Percentiles rank a stretch among this genome's conserved stretches.
Evolutionary conservation across 2,888 invertebrate genomes (phyloP).

Genomic region (Caprella mutica): DNA sequence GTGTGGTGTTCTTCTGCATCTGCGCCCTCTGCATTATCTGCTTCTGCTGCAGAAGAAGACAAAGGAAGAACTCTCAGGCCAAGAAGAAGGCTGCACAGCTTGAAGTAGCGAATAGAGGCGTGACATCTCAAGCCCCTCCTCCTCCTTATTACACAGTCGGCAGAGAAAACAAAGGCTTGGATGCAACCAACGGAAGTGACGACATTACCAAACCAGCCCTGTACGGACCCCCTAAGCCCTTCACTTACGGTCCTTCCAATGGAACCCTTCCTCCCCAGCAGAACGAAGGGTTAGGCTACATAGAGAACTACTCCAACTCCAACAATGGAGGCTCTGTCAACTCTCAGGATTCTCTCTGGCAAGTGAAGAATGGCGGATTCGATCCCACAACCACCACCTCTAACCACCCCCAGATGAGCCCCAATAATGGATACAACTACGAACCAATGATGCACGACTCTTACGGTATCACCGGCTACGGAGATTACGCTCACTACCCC

Average conservation of each 20-base stretch:
- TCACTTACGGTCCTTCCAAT: constrained; percentile 52
- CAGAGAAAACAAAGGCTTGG: constrained; percentile 81
- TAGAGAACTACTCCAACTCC: constrained; percentile 83
- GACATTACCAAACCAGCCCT: constrained; percentile 27
- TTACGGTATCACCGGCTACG: constrained; percentile 56
- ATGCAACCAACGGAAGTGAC: constrained; percentile 39
- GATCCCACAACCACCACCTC: constrained; percentile 32
- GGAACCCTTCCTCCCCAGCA: not conserved
- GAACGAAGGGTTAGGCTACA: constrained; percentile 70
- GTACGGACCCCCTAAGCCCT: constrained; percentile 46
- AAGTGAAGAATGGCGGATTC: constrained; percentile 55
- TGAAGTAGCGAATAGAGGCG: constrained; percentile 31
- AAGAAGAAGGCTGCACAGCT: constrained; percentile 55
- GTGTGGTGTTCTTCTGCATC: constrained; percentile 59
- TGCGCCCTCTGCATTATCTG: constrained; percentile 69
- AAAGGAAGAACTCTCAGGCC: constrained; percentile 54
- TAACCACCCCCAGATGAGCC: constrained; percentile 34
- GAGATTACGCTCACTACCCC: constrained; percentile 74
- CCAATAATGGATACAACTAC: constrained; percentile 34
- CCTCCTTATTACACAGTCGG: constrained; percentile 79
- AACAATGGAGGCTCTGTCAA: constrained; percentile 92
- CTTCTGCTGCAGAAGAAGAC: constrained; percentile 60
- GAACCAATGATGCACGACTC: constrained; percentile 55
- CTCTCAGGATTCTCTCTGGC: constrained; percentile 88
- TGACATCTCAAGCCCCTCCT: constrained; percentile 32